Evolutionary conservation across 23 tunicate species (phyloP).

Genomic region (Diplosoma virens): DNA sequence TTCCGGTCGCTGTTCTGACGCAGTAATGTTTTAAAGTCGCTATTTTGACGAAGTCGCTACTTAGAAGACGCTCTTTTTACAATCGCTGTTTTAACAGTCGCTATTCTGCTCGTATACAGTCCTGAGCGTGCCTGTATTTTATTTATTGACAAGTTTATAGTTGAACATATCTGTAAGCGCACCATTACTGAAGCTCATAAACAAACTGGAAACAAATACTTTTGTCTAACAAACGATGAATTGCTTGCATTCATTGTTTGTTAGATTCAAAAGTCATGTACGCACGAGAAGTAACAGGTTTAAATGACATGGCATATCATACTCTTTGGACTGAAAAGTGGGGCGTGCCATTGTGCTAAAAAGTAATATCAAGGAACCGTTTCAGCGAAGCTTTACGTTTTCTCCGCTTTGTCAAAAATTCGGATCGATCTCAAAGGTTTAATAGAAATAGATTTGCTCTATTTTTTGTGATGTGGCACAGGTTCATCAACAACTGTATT

Average conservation of each 20-base stretch:
- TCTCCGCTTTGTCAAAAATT: constrained; percentile 9
- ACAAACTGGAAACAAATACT: constrained; percentile 1
- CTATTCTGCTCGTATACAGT: too few species aligned
- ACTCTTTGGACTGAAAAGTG: constrained; percentile 10
- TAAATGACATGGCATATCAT: constrained; percentile 8
- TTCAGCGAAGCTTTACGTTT: constrained; percentile 1
- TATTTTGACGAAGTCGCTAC: too few species aligned
- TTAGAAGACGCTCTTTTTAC: too few species aligned
- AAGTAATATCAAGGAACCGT: constrained; percentile 4
- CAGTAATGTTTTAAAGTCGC: too few species aligned
- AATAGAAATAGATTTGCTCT: constrained; percentile 5
- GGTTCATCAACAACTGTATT: constrained; percentile 6
- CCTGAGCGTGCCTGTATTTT: constrained; percentile 7
- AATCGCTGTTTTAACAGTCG: too few species aligned
- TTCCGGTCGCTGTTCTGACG: too few species aligned
- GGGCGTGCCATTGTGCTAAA: constrained; percentile 15
- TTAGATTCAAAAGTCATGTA: too few species aligned
- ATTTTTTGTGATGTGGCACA: constrained; percentile 12
- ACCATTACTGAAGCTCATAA: neutral
- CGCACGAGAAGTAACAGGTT: constrained; percentile 7
- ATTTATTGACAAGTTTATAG: constrained; percentile 8
- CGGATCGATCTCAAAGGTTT: constrained; percentile 12
- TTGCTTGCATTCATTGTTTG: neutral
- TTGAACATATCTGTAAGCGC: constrained; percentile 13
- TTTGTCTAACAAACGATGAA: constrained; percentile 1